Percentiles rank a stretch among this genome's conserved stretches.
phyloP scores from a whole-genome alignment of 2,113 vertebrate species.

The Coptodon rendalli region DNA sequence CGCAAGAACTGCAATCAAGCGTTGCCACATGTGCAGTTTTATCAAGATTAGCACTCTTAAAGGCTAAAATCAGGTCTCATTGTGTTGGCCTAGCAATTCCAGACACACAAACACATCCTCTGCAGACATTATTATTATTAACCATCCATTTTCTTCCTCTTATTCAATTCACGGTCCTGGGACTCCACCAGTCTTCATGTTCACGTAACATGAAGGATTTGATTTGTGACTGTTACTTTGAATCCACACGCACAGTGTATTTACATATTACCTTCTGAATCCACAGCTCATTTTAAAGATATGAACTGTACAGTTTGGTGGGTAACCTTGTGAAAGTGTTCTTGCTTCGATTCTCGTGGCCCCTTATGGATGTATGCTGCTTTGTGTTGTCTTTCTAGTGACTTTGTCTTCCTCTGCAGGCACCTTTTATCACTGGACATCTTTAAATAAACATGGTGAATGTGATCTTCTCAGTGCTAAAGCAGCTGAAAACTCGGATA shows the following conservation, averaged over 20 bases:
- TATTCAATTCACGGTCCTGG: neutral
- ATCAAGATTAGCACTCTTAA: neutral
- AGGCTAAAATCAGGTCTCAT: neutral
- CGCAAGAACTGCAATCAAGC: neutral
- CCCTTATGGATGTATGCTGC: neutral
- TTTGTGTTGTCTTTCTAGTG: neutral
- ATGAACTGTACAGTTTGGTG: neutral
- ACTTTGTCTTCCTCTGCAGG: neutral
- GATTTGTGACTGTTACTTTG: neutral
- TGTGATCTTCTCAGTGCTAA: neutral
- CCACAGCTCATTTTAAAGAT: neutral
- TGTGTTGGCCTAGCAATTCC: neutral
- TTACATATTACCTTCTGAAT: neutral
- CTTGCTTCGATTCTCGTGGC: fast-evolving
- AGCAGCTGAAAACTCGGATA: neutral
- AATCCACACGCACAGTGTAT: neutral
- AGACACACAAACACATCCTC: neutral
- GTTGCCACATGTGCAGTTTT: neutral
- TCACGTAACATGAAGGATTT: neutral
- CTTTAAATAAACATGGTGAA: neutral
- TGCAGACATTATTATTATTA: neutral
- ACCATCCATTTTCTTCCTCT: neutral
- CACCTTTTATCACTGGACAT: neutral
- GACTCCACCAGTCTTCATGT: neutral
- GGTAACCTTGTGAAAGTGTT: neutral